Percentiles rank a stretch among this genome's conserved stretches.
Conservation (phyloP, 2,797 vertebrate genomes). For the Oreochromis grahami region DNA sequence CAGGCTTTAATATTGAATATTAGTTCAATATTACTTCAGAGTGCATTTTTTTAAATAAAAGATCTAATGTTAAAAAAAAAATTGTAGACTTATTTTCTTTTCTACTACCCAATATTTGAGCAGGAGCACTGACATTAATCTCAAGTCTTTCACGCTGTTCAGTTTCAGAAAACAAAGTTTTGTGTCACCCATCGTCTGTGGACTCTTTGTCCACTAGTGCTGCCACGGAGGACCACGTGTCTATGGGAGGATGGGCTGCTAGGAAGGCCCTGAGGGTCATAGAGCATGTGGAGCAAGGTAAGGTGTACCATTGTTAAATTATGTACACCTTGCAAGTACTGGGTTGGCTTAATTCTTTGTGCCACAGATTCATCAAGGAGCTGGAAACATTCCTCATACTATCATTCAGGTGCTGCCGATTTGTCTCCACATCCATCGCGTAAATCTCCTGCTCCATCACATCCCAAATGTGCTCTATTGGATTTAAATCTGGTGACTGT, state of each 20-base stretch:
- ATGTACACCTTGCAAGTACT: not conserved
- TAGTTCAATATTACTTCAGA: not conserved
- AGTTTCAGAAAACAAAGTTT: conserved; percentile 98
- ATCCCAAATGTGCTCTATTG: not conserved
- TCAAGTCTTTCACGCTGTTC: conserved; percentile 2
- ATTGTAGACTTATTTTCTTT: not conserved
- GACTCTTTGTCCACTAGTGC: conserved; percentile 98
- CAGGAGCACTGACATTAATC: not conserved
- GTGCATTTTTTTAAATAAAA: not conserved
- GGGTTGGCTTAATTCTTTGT: not conserved
- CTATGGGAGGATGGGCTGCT: conserved; percentile 98
- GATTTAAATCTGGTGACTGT: not conserved
- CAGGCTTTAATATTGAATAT: not conserved
- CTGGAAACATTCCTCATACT: not conserved
- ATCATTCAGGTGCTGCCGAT: not conserved
- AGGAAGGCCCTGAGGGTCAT: conserved; percentile 93
- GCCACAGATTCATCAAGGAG: not conserved
- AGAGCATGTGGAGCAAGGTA: conserved; percentile 97
- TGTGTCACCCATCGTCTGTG: conserved; percentile 97
- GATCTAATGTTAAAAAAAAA: not conserved
- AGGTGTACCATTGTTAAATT: not conserved
- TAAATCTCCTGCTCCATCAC: not conserved
- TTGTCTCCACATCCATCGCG: not conserved
- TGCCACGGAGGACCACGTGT: conserved; percentile 96
- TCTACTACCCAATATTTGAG: not conserved